Base-by-base conservation (phyloP, 2,888 invertebrate genomes). In the Miltochrista miniata region DNA sequence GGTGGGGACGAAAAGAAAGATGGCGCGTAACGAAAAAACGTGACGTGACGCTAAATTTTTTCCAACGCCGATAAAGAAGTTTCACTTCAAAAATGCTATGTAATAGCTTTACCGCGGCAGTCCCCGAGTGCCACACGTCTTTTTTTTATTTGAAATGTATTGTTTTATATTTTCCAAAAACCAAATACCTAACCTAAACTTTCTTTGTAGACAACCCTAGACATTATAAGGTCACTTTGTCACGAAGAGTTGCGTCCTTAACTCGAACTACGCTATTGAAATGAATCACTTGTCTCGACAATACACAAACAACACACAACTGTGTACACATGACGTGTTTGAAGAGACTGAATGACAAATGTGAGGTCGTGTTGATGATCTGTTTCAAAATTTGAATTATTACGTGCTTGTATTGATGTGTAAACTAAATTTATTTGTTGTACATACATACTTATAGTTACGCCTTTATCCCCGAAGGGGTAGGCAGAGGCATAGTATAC, bases 211-310 rank as follows among this genome's bases (percentile, higher is more conserved):
- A 2, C 56, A 65, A 24, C 65, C 68, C 61, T 64, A 47, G 5
- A 8, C 7, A 15, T 29, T 10, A 3, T 31, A 46, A 64, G 61
- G 64, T 45, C 52, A 37, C 45, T 59, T 51, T 52, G 54, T 67
- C 68, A 67, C 68, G 64, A 65, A 15, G 15, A 53, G 48, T 54
- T 18, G 24, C 51, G 56, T 49, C 53, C 51, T 64, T 59, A 58
- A 48, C 51, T 42, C 37, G 46, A 36, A 37, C 13, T 46, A 34
- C 1, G 11, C 15, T 29, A 40, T 35, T 47, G 38, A 42, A 46
- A 47, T 43, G 40, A 43, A 47, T 43, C 43, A 51, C 39, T 43
- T 39, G 42, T 43, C 37, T 15, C 37, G 29, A 38, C 44, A 43
- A 11, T 12, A 18, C 15, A 18, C n/a, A 36, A 36, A 14, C 29